phyloP scores from a whole-genome alignment of 2,797 vertebrate genomes.

The Sebastes goodei region DNA sequence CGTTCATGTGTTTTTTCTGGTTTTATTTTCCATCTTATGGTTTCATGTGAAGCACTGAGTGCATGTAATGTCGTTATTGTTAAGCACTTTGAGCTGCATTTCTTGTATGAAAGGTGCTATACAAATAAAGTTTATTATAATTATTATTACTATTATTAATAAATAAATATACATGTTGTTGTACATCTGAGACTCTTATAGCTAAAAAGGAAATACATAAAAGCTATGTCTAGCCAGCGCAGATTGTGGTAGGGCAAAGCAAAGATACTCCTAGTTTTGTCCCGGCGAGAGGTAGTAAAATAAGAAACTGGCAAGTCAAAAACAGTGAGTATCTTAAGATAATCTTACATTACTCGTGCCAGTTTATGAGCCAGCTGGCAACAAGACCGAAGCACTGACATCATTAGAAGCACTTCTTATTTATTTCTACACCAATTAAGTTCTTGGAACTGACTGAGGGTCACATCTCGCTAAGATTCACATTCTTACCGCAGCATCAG shows the following conservation, averaged over 20 bases:
- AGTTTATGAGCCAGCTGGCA: not conserved
- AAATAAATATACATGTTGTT: not conserved
- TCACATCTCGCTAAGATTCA: not conserved
- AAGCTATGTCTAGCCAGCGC: not conserved
- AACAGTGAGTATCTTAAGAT: not conserved
- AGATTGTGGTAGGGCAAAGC: not conserved
- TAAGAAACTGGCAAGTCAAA: not conserved
- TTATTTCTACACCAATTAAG: conserved; percentile 1
- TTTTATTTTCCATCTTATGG: no score
- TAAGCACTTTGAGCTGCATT: no score
- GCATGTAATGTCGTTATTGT: no score
- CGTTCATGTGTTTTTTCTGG: no score
- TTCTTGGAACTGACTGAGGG: conserved; percentile 15
- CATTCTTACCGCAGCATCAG: not conserved
- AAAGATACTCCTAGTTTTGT: not conserved
- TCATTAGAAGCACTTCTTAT: not conserved
- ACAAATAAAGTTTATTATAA: no score
- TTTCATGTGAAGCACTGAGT: no score
- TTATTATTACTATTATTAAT: no score
- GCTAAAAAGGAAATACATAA: not conserved
- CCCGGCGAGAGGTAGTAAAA: not conserved
- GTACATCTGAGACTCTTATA: not conserved
- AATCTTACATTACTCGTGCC: not conserved
- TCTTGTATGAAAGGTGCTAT: no score
- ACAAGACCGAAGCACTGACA: not conserved